Evolutionary conservation across 1,140 invertebrate species (phyloP).

Genomic region (Mercenaria mercenaria): DNA sequence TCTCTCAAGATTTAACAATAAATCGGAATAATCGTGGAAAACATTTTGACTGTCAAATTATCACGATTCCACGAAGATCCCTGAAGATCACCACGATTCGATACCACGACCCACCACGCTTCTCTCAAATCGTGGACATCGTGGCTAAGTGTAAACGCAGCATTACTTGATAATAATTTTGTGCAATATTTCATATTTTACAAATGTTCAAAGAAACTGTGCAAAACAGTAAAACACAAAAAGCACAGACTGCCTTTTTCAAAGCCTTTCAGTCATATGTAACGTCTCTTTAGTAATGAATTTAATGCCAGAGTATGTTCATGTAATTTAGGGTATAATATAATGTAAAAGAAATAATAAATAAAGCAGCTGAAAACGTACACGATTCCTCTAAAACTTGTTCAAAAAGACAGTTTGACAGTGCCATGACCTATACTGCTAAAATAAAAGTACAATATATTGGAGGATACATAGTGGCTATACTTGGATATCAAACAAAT

Average conservation of each 20-base stretch:
- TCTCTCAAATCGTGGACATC: too few relatives aligned
- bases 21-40: too few relatives aligned
- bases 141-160: background rate
- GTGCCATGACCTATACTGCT: constrained; percentile 18
- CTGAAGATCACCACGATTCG: background rate
- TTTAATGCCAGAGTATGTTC: constrained; percentile 25
- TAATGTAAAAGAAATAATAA: constrained; percentile 38
- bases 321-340: constrained; percentile 18
- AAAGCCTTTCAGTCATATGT: background rate
- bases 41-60: too few relatives aligned
- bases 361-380: constrained; percentile 18
- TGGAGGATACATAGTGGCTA: constrained; percentile 32
- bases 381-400: background rate
- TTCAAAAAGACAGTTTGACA: constrained; percentile 24
- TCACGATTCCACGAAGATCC: background rate
- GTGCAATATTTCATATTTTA: background rate
- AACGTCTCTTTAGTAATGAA: constrained; percentile 24
- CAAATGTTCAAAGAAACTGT: background rate
- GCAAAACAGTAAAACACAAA: constrained; percentile 5
- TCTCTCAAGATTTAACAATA: too few relatives aligned
- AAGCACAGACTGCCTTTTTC: constrained; percentile 35
- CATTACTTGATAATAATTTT: constrained; percentile 22
- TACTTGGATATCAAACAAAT: constrained; percentile 20
- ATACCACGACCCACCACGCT: background rate
- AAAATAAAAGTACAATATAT: constrained; percentile 37